Conservation (phyloP, 2,113 vertebrate genomes). For the Pyxicephalus adspersus region DNA sequence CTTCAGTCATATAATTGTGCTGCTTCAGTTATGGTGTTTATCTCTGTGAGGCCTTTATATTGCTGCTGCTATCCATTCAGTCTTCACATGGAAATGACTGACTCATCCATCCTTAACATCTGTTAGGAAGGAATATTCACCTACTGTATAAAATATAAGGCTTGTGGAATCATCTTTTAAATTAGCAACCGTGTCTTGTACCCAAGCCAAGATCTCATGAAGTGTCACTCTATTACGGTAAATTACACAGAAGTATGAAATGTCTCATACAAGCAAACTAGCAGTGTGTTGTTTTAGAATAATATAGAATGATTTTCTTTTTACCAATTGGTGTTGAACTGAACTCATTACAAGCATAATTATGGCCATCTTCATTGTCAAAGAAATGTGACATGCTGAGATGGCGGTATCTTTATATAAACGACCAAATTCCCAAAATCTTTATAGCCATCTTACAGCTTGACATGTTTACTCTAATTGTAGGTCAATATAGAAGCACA, state of each 20-base stretch:
- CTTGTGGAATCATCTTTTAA: background rate
- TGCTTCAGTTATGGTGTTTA: background rate
- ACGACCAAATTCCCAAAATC: too few relatives aligned
- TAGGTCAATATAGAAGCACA: too few relatives aligned
- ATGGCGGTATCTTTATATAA: background rate
- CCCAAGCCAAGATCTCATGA: background rate
- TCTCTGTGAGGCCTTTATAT: background rate
- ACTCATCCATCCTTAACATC: constrained; percentile 6
- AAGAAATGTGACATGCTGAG: background rate
- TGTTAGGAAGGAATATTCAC: background rate
- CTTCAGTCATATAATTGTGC: background rate
- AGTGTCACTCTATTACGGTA: background rate
- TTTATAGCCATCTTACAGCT: too few relatives aligned
- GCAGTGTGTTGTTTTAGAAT: too few relatives aligned
- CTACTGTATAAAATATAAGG: background rate
- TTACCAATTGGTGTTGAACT: too few relatives aligned
- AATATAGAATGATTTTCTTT: too few relatives aligned
- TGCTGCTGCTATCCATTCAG: constrained; percentile 6
- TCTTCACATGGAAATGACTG: background rate
- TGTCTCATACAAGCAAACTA: background rate
- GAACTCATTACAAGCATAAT: too few relatives aligned
- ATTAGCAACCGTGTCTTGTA: constrained; percentile 1
- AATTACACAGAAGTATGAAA: background rate
- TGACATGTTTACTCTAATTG: too few relatives aligned
- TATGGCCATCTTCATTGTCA: background rate